Conservation (phyloP, 2,888 invertebrate genomes). For the Keiferia lycopersicella region DNA sequence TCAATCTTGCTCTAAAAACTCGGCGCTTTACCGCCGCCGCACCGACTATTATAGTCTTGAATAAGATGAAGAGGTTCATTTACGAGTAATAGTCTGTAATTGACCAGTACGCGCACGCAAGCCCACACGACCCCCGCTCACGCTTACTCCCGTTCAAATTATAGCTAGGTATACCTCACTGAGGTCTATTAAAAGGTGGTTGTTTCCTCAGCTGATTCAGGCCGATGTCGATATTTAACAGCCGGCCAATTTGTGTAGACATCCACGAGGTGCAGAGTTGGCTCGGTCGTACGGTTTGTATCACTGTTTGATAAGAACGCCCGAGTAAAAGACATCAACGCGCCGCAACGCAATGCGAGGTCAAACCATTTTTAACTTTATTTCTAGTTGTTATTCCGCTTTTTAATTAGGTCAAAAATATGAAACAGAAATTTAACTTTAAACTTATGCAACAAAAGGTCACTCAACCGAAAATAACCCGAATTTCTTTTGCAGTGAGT, state of each 20-base stretch:
- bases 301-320: no score
- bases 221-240: no score
- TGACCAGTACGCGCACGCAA: conserved; percentile 13
- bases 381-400: background rate
- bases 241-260: no score
- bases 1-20: conserved; percentile 27
- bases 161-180: no score
- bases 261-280: no score
- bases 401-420: conserved; percentile 4
- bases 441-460: conserved; percentile 7
- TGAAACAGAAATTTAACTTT: background rate
- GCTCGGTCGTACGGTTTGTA: no score
- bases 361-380: background rate
- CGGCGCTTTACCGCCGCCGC: background rate
- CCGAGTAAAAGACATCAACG: conserved; percentile 17
- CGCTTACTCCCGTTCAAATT: no score
- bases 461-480: conserved; percentile 7
- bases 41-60: conserved; percentile 16
- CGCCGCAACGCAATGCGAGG: background rate
- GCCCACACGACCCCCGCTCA: background rate
- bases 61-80: conserved; percentile 12
- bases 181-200: no score
- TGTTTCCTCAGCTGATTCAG: no score
- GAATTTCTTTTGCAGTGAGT: background rate
- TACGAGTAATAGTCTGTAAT: background rate